phyloP scores from a whole-genome alignment of 2,113 vertebrate genomes.

The Pelecanus crispus region DNA sequence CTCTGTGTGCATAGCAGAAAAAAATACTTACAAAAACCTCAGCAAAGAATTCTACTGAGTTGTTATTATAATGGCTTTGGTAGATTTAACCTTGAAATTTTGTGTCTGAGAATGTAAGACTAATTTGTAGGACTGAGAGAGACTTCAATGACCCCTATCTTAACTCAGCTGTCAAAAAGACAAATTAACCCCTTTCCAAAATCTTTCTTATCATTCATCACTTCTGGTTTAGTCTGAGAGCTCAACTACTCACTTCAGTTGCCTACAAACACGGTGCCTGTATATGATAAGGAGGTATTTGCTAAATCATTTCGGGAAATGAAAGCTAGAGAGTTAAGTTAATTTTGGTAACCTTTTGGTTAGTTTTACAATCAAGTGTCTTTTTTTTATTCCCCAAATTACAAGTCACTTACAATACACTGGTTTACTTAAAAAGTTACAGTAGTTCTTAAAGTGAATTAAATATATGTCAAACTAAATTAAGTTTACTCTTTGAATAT shows the following conservation, averaged over 20 bases:
- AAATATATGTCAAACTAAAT: not conserved
- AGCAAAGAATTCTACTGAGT: not conserved
- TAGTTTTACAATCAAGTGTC: not conserved
- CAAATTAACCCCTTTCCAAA: slow-evolving; percentile 56
- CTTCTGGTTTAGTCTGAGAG: slow-evolving; percentile 37
- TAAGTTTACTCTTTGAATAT: not conserved
- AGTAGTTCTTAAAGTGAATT: not conserved
- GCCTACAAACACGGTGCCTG: not conserved
- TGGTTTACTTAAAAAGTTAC: not conserved
- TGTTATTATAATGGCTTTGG: not conserved
- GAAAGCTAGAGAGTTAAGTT: not conserved
- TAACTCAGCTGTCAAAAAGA: slow-evolving; percentile 67
- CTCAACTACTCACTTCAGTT: not conserved
- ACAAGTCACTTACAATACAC: not conserved
- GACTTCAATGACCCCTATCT: slow-evolving; percentile 44
- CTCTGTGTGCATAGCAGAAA: not conserved
- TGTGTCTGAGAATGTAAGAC: not conserved
- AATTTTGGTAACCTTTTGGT: not conserved
- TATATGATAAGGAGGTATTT: not conserved
- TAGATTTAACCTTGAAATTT: slow-evolving; percentile 43
- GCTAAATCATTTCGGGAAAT: not conserved
- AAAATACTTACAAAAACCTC: not conserved
- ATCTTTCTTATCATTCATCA: slow-evolving; percentile 67
- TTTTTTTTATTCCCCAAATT: not conserved
- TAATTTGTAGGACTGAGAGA: slow-evolving; percentile 34